A percentile compares a stretch with the other conserved stretches of the same genome.
Evolutionary conservation across 2,113 vertebrate genomes (phyloP).

Genomic region (Neodontobutis hainanensis): DNA sequence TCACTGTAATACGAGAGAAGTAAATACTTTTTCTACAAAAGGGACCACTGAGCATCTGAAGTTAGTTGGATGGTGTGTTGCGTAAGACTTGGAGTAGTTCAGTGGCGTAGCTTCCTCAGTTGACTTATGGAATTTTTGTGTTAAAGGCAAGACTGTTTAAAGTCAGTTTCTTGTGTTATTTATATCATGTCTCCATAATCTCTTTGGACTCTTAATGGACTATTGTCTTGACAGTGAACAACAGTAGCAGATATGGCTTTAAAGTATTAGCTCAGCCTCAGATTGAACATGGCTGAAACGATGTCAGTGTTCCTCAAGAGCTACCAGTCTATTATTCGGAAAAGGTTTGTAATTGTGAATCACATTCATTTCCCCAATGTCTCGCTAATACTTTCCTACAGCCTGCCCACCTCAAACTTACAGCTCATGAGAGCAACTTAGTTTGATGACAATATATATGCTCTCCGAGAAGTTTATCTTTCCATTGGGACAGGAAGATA

Average conservation of each 20-base stretch:
- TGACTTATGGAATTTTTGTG: neutral
- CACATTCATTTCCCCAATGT: conserved; percentile 44
- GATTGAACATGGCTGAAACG: neutral
- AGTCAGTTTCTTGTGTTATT: no score
- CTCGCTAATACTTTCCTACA: conserved; percentile 27
- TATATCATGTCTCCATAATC: no score
- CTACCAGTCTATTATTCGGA: conserved; percentile 36
- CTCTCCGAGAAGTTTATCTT: conserved; percentile 36
- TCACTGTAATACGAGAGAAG: neutral
- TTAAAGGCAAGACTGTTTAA: neutral
- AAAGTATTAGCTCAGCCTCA: no score
- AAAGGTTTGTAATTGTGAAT: conserved; percentile 50
- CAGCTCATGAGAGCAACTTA: conserved; percentile 12
- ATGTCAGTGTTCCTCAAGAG: conserved; percentile 26
- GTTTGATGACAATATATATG: conserved; percentile 37
- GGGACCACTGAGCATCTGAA: conserved; percentile 1
- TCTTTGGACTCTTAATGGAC: no score
- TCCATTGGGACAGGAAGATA: conserved; percentile 21
- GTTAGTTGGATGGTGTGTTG: neutral
- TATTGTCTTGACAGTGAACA: no score
- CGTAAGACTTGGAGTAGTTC: conserved; percentile 9
- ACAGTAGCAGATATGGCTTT: neutral
- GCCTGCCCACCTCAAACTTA: conserved; percentile 33
- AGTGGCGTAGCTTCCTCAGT: neutral
- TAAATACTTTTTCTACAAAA: neutral